Evolutionary conservation across 2,797 vertebrate genomes (phyloP), one percentile per base, ranked within the genome.

Genomic region (Macrochelys suwanniensis): DNA sequence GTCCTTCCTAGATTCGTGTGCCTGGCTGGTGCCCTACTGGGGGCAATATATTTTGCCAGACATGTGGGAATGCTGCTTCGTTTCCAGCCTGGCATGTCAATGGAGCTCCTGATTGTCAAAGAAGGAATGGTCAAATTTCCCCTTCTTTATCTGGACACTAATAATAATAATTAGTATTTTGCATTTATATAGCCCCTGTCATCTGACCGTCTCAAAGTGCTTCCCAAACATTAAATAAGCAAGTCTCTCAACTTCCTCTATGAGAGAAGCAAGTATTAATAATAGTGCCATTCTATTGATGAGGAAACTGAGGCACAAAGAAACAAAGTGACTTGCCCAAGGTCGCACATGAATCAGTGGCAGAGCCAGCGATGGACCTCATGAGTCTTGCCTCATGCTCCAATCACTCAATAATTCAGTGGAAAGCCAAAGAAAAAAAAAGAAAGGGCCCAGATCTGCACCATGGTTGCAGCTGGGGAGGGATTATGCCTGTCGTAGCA

Each of bases 1-100:
- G 96, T 97, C 85, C 93, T 96, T 97, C 97, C 95, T 95, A 95
- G 94, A 93, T 97, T 97, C 96, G 93, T 97, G 92, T 94, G 84
- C 78, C 89, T 90, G 26, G 77, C 68, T 86, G 89, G 84, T 95
- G 89, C 85, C 95, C 92, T 0, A 78, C 19, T 93, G 89, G 89
- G 84, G 87, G 1, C 74, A 0, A 61, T 49, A 42, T 25, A 45
- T 90, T 85, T 94, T 96, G 88, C 93, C 93, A 96, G 86, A 87
- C 82, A 79, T 95, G 93, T 92, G 96, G 42, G 89, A 97, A 92
- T 91, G 15, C 54, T 5, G 54, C 82, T 96, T 93, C 84, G 92
- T 96, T 97, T 97, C 96, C 81, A 28, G 82, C 93, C 82, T 87
- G 53, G 37, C 6, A 50, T 87, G 97, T 95, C 89, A 94, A 91